Percentiles rank a stretch among this genome's conserved stretches.
These are phyloP conservation scores for Habropoda laboriosa DNA, from an alignment of 1,140 invertebrate species.

Conservation along the genomic window DNA sequence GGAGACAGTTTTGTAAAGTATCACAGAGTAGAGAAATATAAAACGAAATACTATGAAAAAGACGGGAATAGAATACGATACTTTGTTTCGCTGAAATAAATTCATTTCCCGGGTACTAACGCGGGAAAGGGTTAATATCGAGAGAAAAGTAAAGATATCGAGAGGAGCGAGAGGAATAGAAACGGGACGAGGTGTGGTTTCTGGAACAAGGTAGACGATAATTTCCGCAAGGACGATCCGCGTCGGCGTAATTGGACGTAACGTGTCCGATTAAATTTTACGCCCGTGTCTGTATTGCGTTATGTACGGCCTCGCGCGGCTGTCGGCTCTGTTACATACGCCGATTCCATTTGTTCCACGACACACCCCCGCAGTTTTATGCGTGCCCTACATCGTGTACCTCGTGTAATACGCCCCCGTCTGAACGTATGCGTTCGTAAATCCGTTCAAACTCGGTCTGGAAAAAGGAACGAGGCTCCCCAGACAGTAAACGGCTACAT, in stretches of 20 bases:
- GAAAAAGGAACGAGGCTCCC: background rate
- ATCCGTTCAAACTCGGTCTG: background rate
- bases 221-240: conserved; percentile 34
- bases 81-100: too few species aligned
- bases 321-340: background rate
- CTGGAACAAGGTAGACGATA: conserved; percentile 16
- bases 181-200: conserved; percentile 3
- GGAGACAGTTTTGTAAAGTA: too few species aligned
- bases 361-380: background rate
- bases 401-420: background rate
- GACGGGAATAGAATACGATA: too few species aligned
- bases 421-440: background rate
- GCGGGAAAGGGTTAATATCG: too few species aligned
- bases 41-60: too few species aligned
- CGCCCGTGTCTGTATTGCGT: conserved; percentile 28
- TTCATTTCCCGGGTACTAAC: too few species aligned
- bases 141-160: background rate
- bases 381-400: background rate
- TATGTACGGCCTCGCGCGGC: conserved; percentile 7
- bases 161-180: background rate
- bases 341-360: conserved; percentile 33
- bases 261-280: conserved; percentile 62
- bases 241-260: conserved; percentile 61
- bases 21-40: too few species aligned
- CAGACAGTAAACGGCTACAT: too few species aligned